phyloP scores from a whole-genome alignment of 1,140 invertebrate species.

The Sycophaga agraensis region DNA sequence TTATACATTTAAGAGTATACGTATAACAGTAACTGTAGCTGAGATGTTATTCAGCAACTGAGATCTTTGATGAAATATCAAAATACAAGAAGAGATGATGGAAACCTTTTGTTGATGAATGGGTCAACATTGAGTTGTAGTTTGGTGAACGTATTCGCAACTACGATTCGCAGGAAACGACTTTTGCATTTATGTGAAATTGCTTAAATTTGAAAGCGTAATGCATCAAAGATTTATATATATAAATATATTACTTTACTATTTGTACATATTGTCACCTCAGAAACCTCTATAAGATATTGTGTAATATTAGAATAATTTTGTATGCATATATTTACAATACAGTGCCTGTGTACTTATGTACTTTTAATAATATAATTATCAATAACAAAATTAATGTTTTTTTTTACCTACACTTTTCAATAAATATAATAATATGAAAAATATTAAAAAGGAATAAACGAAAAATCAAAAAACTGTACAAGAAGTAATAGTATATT shows the following conservation, averaged over 20 bases:
- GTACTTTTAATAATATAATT: slow-evolving; percentile 49
- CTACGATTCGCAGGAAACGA: not conserved
- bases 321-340: slow-evolving; percentile 44
- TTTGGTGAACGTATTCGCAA: not conserved
- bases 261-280: slow-evolving; percentile 50
- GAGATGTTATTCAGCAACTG: not conserved
- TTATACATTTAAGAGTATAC: slow-evolving; percentile 13
- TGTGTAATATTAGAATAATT: slow-evolving; percentile 49
- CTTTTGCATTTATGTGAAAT: not conserved
- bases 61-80: not conserved
- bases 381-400: slow-evolving; percentile 33
- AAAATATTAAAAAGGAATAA: no score
- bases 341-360: slow-evolving; percentile 48
- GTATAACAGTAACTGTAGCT: slow-evolving; percentile 1
- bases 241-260: slow-evolving; percentile 20
- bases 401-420: not conserved
- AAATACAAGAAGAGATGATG: not conserved
- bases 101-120: not conserved
- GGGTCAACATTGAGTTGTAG: not conserved
- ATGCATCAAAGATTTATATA: slow-evolving; percentile 1
- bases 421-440: not conserved
- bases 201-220: not conserved
- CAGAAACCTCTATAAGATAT: slow-evolving; percentile 43
- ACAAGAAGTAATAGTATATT: no score
- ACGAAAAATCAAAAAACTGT: no score